Conservation (phyloP, 2,888 invertebrate genomes). For the Leucania comma region DNA sequence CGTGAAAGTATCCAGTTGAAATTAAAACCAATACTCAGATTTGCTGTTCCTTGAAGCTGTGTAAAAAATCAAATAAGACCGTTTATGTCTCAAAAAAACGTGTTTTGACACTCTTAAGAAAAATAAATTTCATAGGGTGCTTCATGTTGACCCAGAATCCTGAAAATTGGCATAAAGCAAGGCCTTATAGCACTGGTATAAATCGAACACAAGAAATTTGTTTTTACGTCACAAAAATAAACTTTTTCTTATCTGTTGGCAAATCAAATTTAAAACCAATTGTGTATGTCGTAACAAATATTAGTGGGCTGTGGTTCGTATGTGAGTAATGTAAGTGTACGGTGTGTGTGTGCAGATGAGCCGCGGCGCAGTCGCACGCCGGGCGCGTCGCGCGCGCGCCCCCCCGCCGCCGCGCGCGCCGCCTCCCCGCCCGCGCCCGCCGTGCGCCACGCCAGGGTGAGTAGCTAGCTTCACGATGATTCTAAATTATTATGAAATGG, state of each 20-base stretch:
- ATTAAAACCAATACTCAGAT: no score
- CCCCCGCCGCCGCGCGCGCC: slow-evolving; percentile 38
- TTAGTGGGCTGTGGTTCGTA: neutral
- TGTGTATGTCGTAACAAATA: neutral
- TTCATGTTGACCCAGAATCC: no score
- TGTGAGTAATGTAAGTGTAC: neutral
- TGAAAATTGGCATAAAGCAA: no score
- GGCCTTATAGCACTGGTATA: no score
- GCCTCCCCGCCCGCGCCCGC: slow-evolving; percentile 6
- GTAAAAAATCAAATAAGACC: no score
- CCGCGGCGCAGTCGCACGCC: slow-evolving; percentile 72
- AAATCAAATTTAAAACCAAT: neutral
- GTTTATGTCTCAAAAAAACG: no score
- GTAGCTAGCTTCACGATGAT: slow-evolving; percentile 6
- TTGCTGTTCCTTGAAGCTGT: no score
- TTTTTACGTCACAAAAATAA: no score
- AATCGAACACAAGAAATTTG: no score
- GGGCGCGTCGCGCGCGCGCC: slow-evolving; percentile 35
- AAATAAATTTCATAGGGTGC: no score
- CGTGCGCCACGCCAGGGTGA: slow-evolving; percentile 58
- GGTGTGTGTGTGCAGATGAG: slow-evolving; percentile 58
- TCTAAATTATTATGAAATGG: neutral
- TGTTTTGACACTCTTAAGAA: no score
- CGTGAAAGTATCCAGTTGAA: no score
- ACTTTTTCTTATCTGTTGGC: neutral